Evolutionary conservation across 2,797 vertebrate genomes (phyloP).

Genomic region (Poecile montanus): DNA sequence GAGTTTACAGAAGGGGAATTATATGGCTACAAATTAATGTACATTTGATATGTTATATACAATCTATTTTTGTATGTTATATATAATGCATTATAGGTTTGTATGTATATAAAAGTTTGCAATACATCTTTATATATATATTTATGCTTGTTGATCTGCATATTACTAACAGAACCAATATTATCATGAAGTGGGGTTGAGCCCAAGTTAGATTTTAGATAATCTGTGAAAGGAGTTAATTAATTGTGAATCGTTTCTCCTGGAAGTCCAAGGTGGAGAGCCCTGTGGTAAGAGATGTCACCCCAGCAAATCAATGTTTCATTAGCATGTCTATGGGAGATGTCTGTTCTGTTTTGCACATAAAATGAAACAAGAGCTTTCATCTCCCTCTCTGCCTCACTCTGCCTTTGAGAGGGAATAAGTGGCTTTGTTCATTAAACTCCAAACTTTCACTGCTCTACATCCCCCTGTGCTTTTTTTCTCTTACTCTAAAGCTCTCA

Average conservation of each 20-base stretch:
- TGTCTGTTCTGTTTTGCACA: conserved; percentile 87
- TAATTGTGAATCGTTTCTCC: conserved; percentile 59
- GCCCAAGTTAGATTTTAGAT: conserved; percentile 27
- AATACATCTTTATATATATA: not conserved
- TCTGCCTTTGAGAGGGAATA: conserved; percentile 51
- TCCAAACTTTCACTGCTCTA: conserved; percentile 1
- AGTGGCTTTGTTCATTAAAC: conserved; percentile 57
- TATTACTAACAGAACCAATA: not conserved
- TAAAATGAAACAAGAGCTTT: conserved; percentile 76
- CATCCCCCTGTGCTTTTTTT: not conserved
- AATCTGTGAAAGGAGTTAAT: conserved; percentile 64
- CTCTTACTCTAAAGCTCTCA: not conserved
- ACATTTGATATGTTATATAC: not conserved
- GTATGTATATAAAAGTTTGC: not conserved
- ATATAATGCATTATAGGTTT: not conserved
- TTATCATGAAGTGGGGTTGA: not conserved
- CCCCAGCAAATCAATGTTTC: conserved; percentile 82
- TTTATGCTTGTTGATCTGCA: not conserved
- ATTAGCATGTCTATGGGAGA: conserved; percentile 90
- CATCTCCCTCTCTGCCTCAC: conserved; percentile 38
- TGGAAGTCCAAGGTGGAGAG: conserved; percentile 54
- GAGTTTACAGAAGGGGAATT: not conserved
- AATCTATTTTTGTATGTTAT: not conserved
- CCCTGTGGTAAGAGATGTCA: conserved; percentile 64
- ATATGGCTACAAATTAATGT: not conserved